These are phyloP conservation scores for Saturnia japonica DNA, from an alignment of 2,888 invertebrate species.

Conservation along the genomic window DNA sequence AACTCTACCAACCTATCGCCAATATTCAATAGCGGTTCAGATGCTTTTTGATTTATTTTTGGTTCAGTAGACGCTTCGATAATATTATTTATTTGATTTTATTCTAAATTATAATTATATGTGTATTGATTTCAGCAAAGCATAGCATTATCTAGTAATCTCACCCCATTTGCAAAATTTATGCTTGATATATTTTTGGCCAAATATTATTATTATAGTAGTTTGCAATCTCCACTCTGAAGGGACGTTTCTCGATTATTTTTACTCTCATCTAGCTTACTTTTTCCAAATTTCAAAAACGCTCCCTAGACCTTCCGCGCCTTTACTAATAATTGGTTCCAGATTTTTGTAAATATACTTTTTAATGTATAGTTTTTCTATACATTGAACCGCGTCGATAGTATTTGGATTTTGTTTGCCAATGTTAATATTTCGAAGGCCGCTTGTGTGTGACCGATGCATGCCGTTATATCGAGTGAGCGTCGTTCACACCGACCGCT, in stretches of 20 bases:
- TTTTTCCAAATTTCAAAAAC: conserved; percentile 61
- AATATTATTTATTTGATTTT: conserved; percentile 58
- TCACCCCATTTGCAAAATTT: conserved; percentile 63
- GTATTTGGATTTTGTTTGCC: conserved; percentile 65
- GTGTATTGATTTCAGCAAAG: conserved; percentile 70
- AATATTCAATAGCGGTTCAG: conserved; percentile 46
- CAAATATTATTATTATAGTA: conserved; percentile 47
- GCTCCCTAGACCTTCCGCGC: conserved; percentile 76
- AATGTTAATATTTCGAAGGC: conserved; percentile 22
- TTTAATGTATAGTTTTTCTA: background rate
- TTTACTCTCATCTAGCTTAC: conserved; percentile 44
- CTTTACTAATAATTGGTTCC: conserved; percentile 66
- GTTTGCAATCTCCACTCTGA: conserved; percentile 58
- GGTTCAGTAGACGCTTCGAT: conserved; percentile 70
- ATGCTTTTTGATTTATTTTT: conserved; percentile 63
- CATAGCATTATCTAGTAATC: conserved; percentile 53
- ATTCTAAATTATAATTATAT: conserved; percentile 58
- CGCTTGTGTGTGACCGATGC: background rate
- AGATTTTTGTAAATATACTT: conserved; percentile 39
- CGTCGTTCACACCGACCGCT: conserved; percentile 30
- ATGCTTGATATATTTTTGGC: conserved; percentile 68
- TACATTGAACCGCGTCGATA: conserved; percentile 37
- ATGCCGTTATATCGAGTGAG: conserved; percentile 28
- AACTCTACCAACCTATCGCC: conserved; percentile 32
- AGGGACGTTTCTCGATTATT: conserved; percentile 48